Percentiles rank a stretch among this genome's conserved stretches.
These are phyloP conservation scores for Brachirus orientalis DNA, from an alignment of 2,113 vertebrate genomes.

Conservation along the genomic window DNA sequence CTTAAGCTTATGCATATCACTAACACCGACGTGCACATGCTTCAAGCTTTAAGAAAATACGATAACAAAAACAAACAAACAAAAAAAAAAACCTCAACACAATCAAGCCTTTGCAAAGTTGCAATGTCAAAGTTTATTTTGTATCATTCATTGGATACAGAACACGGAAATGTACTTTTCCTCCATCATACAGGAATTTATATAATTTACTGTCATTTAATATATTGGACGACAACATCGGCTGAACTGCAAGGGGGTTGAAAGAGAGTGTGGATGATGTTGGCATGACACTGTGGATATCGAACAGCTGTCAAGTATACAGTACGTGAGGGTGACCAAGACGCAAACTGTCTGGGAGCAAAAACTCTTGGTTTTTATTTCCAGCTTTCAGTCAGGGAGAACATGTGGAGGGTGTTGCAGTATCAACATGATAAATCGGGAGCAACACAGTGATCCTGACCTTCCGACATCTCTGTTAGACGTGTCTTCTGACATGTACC, in stretches of 20 bases:
- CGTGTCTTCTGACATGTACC: too few relatives aligned
- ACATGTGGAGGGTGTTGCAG: slow-evolving; percentile 2
- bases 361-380: not conserved
- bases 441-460: too few relatives aligned
- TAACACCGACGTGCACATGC: too few relatives aligned
- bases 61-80: not conserved
- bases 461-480: slow-evolving; percentile 5
- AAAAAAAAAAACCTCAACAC: slow-evolving; percentile 13
- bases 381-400: not conserved
- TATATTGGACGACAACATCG: slow-evolving; percentile 75
- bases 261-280: slow-evolving; percentile 52
- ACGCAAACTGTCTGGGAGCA: slow-evolving; percentile 11
- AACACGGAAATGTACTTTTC: slow-evolving; percentile 76
- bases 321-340: slow-evolving; percentile 22
- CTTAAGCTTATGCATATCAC: too few relatives aligned
- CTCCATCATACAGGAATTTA: slow-evolving; percentile 74
- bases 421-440: slow-evolving; percentile 14
- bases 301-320: slow-evolving; percentile 43
- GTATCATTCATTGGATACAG: slow-evolving; percentile 79
- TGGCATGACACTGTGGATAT: slow-evolving; percentile 30
- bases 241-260: slow-evolving; percentile 67
- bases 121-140: slow-evolving; percentile 84
- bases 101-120: slow-evolving; percentile 61
- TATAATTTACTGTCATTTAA: slow-evolving; percentile 75
- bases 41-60: too few relatives aligned